Evolutionary conservation across 2,113 vertebrate genomes (phyloP), one percentile per base, ranked within the genome.

Genomic region (Oncorhynchus keta): DNA sequence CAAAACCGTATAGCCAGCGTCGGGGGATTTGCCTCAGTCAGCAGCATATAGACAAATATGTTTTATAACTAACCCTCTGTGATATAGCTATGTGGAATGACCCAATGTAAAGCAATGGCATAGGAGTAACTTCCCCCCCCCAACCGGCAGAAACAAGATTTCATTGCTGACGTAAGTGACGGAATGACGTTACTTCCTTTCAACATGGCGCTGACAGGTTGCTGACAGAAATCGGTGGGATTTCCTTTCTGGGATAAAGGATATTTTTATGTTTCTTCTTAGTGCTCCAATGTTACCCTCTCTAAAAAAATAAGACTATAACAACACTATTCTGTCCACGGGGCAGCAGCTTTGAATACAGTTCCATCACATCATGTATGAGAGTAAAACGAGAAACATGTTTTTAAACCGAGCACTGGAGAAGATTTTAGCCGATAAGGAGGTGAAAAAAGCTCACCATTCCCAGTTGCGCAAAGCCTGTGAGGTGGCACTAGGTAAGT

Each of bases 381-480:
- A 95, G 87, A 94, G 95, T 83, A 95, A 95, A 92, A 95, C 94
- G 77, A 95, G 95, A 85, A 95, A 95, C 92, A 96, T 96, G 95
- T 96, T 96, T 93, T 86, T 96, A 85, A 96, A 95, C 68, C 93
- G 95, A 90, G 95, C 95, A 80, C 88, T 96, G 92, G 95, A 96
- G 87, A 96, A 96, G 92, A 96, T 96, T 87, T 86, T 96, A 90
- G 94, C 95, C 85, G 95, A 96, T 87, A 96, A 96, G 94, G 95
- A 96, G 93, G 95, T 96, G 93, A 95, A 94, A 92, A 96, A 96
- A 91, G 95, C 95, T 87, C 95, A 96, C 86, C 95, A 96, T 87
- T 95, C 94, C 77, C 95, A 96, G 92, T 94, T 96, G 91, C 94
- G 95, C 89, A 96, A 95, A 92, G 95, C 95, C 74, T 96, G 95